These are phyloP conservation scores for Myripristis jacobus DNA, from an alignment of 2,797 vertebrate genomes.

Conservation along the genomic window DNA sequence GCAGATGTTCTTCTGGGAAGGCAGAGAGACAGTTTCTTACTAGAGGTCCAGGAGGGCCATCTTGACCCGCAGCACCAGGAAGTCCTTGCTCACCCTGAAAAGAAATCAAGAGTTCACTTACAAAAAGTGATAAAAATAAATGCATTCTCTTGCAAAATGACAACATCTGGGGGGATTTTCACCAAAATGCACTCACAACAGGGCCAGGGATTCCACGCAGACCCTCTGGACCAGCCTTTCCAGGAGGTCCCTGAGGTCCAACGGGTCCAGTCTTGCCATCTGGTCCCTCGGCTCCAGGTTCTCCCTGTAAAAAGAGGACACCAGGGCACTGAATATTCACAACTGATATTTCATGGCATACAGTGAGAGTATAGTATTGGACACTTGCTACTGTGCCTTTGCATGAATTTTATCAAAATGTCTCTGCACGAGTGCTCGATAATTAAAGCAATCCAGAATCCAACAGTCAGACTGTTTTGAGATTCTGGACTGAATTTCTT, in stretches of 20 bases:
- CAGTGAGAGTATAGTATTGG: not conserved
- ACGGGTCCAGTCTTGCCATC: conserved; percentile 96
- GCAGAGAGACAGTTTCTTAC: conserved; percentile 77
- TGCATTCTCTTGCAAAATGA: not conserved
- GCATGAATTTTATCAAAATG: not conserved
- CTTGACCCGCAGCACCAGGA: conserved; percentile 93
- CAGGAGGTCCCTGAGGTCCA: conserved; percentile 92
- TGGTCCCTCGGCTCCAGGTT: conserved; percentile 93
- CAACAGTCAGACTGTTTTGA: not conserved
- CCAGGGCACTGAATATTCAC: not conserved
- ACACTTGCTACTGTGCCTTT: not conserved
- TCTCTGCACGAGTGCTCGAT: conserved; percentile 8
- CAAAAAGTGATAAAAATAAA: not conserved
- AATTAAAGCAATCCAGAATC: conserved; percentile 21
- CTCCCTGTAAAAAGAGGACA: conserved; percentile 85
- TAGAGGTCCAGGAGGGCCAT: conserved; percentile 95
- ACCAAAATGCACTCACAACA: conserved; percentile 86
- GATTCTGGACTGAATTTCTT: conserved; percentile 17
- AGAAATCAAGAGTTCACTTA: conserved; percentile 4
- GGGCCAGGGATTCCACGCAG: conserved; percentile 97
- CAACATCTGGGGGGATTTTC: too few relatives aligned
- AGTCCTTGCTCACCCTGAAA: conserved; percentile 96
- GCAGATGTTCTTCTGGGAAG: not conserved
- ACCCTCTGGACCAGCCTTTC: conserved; percentile 94
- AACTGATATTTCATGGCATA: not conserved